Evolutionary conservation across 1,140 invertebrate species (phyloP).

Genomic region (Aphis craccivora): DNA sequence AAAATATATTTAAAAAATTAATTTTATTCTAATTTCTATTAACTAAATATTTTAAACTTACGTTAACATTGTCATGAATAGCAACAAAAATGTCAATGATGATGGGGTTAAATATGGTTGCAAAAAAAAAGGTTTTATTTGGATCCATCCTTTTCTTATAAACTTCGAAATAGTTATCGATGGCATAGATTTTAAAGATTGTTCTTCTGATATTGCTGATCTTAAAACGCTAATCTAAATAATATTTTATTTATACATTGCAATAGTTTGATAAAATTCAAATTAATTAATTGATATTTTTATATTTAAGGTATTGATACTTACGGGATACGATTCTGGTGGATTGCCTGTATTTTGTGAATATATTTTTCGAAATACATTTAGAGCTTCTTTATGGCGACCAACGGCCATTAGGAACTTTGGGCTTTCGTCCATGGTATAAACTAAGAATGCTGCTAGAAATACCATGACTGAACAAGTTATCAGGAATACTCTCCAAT

Average conservation of each 20-base stretch:
- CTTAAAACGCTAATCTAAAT: not conserved
- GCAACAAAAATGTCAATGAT: not conserved
- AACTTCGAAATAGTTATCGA: not conserved
- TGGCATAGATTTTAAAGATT: conserved; percentile 14
- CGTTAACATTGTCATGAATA: conserved; percentile 32
- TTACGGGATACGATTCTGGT: conserved; percentile 73
- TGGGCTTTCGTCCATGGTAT: conserved; percentile 90
- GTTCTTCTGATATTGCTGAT: not conserved
- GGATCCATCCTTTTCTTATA: conserved; percentile 1
- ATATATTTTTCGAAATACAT: conserved; percentile 82
- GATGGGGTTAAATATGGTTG: conserved; percentile 23
- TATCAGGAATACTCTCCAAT: conserved; percentile 89
- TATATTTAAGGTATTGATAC: not conserved
- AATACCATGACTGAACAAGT: conserved; percentile 87
- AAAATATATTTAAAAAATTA: not conserved
- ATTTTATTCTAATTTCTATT: not conserved
- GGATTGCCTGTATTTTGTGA: conserved; percentile 79
- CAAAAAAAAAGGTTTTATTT: conserved; percentile 37
- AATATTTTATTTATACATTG: not conserved
- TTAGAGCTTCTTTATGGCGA: conserved; percentile 78
- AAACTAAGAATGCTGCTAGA: conserved; percentile 79
- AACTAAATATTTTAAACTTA: not conserved
- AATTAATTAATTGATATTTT: not conserved
- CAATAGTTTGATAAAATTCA: not conserved
- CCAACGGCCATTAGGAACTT: conserved; percentile 84